Evolutionary conservation across 1,140 invertebrate species (phyloP).

Genomic region (Odontomachus brunneus): DNA sequence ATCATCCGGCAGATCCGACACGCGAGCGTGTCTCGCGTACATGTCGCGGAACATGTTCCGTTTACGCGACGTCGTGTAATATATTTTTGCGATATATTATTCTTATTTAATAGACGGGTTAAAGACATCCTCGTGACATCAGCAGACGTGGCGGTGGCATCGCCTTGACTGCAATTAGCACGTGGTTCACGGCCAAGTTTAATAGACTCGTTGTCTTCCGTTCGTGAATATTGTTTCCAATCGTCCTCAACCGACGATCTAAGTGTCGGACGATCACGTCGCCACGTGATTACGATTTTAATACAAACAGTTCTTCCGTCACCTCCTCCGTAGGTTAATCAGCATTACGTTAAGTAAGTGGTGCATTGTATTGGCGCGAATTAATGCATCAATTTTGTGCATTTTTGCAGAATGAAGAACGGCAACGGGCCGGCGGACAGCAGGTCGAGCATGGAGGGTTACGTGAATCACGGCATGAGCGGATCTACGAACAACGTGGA

Average conservation of each 20-base stretch:
- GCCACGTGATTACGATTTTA: constrained; percentile 17
- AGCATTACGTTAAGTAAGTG: no score
- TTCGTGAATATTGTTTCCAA: constrained; percentile 36
- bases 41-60: neutral
- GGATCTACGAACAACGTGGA: constrained; percentile 78
- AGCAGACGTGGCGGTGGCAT: constrained; percentile 46
- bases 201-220: constrained; percentile 37
- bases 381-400: constrained; percentile 8
- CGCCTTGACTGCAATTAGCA: constrained; percentile 48
- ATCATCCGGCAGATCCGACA: no score
- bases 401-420: constrained; percentile 75
- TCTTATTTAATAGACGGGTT: neutral
- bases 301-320: no score
- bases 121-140: constrained; percentile 55
- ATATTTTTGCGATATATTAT: constrained; percentile 43
- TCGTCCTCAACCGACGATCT: constrained; percentile 28
- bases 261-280: neutral
- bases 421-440: constrained; percentile 50
- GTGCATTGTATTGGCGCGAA: neutral
- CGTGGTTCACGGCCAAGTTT: constrained; percentile 40
- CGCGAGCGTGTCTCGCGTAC: no score
- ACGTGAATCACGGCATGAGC: constrained; percentile 82
- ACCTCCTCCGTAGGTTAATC: no score
- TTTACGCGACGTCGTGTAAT: constrained; percentile 13
- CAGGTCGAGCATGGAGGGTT: constrained; percentile 72